phyloP scores from a whole-genome alignment of 2,113 vertebrate genomes.

The Bujurquina vittata region DNA sequence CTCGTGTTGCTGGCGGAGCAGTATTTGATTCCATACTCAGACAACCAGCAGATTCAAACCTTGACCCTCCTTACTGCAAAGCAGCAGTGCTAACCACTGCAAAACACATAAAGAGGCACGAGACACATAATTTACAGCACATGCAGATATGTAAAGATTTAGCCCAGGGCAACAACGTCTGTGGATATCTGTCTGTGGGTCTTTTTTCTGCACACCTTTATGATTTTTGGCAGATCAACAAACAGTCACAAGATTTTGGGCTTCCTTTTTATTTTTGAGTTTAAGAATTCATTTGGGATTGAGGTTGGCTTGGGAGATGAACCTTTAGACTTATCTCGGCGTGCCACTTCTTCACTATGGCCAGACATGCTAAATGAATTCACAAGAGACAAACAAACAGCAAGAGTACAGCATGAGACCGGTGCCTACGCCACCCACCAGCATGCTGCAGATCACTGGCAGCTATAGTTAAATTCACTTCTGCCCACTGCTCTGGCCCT shows the following conservation, averaged over 20 bases:
- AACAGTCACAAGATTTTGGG: neutral
- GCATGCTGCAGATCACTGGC: neutral
- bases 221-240: neutral
- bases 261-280: neutral
- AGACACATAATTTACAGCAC: neutral
- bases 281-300: neutral
- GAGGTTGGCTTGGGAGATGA: neutral
- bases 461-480: neutral
- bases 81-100: neutral
- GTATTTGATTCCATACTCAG: too few species aligned
- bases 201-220: neutral
- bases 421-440: constrained; percentile 16
- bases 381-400: constrained; percentile 11
- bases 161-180: neutral
- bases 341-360: neutral
- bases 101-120: neutral
- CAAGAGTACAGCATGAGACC: neutral
- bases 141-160: neutral
- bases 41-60: neutral
- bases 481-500: neutral
- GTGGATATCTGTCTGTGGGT: neutral
- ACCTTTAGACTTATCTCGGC: constrained; percentile 11
- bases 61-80: neutral
- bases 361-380: constrained; percentile 2
- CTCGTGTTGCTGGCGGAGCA: too few species aligned